Evolutionary conservation across 2,797 vertebrate genomes (phyloP).

Genomic region (Rhinophrynus dorsalis): DNA sequence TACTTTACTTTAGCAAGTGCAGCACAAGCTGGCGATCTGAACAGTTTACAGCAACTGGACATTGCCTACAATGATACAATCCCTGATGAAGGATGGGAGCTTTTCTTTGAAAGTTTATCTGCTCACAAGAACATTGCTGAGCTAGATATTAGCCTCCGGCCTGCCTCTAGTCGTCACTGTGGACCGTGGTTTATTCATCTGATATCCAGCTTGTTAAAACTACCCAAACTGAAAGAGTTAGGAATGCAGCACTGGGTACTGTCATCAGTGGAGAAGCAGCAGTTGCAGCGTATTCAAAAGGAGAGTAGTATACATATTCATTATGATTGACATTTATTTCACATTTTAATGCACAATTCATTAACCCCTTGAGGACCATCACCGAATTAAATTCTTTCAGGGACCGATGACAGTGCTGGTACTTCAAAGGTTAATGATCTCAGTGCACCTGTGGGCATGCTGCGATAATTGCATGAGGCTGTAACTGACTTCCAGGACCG

Average conservation of each 20-base stretch:
- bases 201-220: constrained; percentile 65
- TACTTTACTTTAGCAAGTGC: constrained; percentile 58
- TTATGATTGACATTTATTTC: constrained; percentile 64
- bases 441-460: too few relatives aligned
- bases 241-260: constrained; percentile 75
- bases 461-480: too few relatives aligned
- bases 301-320: constrained; percentile 62
- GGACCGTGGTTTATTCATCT: constrained; percentile 75
- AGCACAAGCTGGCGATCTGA: constrained; percentile 63
- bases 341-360: neutral
- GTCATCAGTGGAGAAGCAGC: constrained; percentile 58
- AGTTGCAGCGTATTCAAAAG: constrained; percentile 62
- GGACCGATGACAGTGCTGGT: too few relatives aligned
- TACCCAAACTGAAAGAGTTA: constrained; percentile 70
- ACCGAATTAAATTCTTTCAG: too few relatives aligned
- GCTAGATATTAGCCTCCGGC: constrained; percentile 80
- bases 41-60: constrained; percentile 71
- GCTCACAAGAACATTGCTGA: constrained; percentile 70
- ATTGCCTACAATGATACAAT: constrained; percentile 80
- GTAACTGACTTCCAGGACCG: too few relatives aligned
- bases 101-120: constrained; percentile 66
- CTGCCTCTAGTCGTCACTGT: constrained; percentile 57
- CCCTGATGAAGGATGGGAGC: constrained; percentile 70
- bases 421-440: too few relatives aligned
- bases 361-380: too few relatives aligned